A percentile compares a stretch with the other conserved stretches of the same genome.
Conservation (phyloP, 2,113 vertebrate genomes). For the Gymnocephalus cernua region DNA sequence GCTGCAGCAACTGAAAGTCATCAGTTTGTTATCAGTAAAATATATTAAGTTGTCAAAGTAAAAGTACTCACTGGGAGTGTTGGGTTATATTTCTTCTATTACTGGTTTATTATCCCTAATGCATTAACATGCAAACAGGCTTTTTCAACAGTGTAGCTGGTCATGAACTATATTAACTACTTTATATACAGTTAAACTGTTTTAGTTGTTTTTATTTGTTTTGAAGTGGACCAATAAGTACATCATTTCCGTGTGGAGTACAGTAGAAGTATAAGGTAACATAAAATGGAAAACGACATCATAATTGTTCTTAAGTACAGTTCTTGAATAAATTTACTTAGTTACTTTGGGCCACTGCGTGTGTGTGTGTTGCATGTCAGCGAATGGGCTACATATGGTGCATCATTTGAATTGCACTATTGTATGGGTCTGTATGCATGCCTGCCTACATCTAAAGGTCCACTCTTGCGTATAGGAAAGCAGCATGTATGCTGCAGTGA, state of each 20-base stretch:
- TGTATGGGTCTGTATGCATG: constrained; percentile 56
- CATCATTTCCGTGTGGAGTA: not conserved
- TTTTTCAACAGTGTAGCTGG: too few relatives aligned
- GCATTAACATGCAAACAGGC: not conserved
- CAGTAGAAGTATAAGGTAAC: not conserved
- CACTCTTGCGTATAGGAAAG: constrained; percentile 62
- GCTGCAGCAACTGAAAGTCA: not conserved
- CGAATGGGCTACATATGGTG: constrained; percentile 34
- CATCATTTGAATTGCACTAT: constrained; percentile 32
- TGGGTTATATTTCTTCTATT: not conserved
- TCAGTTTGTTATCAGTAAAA: too few relatives aligned
- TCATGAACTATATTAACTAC: not conserved
- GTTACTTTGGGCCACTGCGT: constrained; percentile 12
- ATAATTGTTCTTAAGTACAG: not conserved
- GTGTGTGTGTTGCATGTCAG: constrained; percentile 34
- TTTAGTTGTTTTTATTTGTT: too few relatives aligned
- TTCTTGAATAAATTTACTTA: not conserved
- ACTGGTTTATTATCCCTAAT: not conserved
- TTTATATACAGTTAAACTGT: not conserved
- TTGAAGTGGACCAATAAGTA: not conserved
- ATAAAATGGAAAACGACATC: not conserved
- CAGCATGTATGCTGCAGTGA: constrained; percentile 65
- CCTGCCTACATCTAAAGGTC: constrained; percentile 52
- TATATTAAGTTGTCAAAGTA: not conserved
- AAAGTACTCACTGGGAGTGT: not conserved